phyloP scores from a whole-genome alignment of 1,140 invertebrate species.

The Lordiphosa mommai region DNA sequence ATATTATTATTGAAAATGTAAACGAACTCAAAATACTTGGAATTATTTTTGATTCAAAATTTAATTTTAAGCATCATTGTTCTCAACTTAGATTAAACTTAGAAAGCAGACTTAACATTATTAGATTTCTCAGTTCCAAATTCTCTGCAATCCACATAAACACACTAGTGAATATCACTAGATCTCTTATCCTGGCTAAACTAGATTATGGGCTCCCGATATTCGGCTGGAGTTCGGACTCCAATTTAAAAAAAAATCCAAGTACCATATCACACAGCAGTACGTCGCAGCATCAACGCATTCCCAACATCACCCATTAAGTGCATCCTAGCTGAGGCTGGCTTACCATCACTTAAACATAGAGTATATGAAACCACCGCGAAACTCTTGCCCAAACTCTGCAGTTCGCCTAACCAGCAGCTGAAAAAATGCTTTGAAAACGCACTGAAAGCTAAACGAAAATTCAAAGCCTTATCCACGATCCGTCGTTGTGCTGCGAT shows the following conservation, averaged over 20 bases:
- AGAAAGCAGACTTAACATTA: not conserved
- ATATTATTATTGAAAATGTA: not conserved
- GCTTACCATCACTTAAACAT: not conserved
- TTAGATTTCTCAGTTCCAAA: not conserved
- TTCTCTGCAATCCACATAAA: slow-evolving; percentile 3
- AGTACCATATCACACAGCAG: slow-evolving; percentile 1
- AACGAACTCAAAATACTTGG: not conserved
- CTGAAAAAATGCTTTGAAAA: not conserved
- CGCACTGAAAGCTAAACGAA: not conserved
- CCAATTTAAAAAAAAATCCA: slow-evolving; percentile 4
- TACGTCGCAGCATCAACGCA: not conserved
- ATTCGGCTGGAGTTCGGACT: slow-evolving; percentile 1
- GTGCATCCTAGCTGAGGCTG: not conserved
- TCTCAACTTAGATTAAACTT: not conserved
- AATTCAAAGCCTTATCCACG: not conserved
- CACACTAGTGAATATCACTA: slow-evolving; percentile 5
- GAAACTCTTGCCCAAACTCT: not conserved
- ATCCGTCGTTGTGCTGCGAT: not conserved
- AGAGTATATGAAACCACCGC: not conserved
- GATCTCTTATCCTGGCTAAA: slow-evolving; percentile 9
- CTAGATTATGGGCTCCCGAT: slow-evolving; percentile 8
- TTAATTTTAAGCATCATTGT: not conserved
- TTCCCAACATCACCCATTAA: not conserved
- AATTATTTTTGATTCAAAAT: not conserved
- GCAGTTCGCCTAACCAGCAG: not conserved